Base-by-base conservation (phyloP, 1,140 invertebrate genomes). In the Drosophila punjabiensis region DNA sequence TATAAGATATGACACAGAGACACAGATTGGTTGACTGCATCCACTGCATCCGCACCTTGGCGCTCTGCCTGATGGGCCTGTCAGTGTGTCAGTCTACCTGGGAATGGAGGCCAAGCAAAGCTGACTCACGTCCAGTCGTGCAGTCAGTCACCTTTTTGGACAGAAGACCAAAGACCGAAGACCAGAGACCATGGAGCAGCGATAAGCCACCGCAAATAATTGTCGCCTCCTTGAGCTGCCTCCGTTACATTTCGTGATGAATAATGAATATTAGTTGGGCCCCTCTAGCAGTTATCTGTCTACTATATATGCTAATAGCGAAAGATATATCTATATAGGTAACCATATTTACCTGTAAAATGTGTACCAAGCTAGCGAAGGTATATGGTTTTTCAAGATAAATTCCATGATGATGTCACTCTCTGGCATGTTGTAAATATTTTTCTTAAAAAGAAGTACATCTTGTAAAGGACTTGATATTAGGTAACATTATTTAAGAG, bases 201-300 rank as follows among this genome's bases (percentile, higher is more conserved):
- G 50, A 71, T 71, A 69, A 58, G 65, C 39, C 45, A 71, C 64
- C 68, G 28, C 30, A 43, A 58, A 69, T 71, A 71, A 71, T 69
- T 37, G 50, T 48, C 68, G 47, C 24, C 68, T 71, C 65, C 65
- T 58, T 69, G 64, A 35, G 39, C 20, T 68, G 68, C 32, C 68
- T 33, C 20, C 20, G 14, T 58, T 58, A 39, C 55, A 28, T 24
- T 39, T 52, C 66, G 61, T 68, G 63, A 70, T 68, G 68, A 71
- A 71, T 71, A 55, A 68, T 56, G 20, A 68, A 55, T 68, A 45
- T 66, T 33, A 45, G 63, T 35, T 35, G 2, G 32, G 13, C 35
- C 14, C 20, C 20, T 5, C 20, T 18, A 2, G 6, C 37, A 43
- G 28, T 50, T 68, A 70, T 67, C 20, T 68, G 6, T 20, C 5